A percentile compares a stretch with the other conserved stretches of the same genome.
These are phyloP conservation scores for Clostera curtula DNA, from an alignment of 2,888 invertebrate species.

Conservation along the genomic window DNA sequence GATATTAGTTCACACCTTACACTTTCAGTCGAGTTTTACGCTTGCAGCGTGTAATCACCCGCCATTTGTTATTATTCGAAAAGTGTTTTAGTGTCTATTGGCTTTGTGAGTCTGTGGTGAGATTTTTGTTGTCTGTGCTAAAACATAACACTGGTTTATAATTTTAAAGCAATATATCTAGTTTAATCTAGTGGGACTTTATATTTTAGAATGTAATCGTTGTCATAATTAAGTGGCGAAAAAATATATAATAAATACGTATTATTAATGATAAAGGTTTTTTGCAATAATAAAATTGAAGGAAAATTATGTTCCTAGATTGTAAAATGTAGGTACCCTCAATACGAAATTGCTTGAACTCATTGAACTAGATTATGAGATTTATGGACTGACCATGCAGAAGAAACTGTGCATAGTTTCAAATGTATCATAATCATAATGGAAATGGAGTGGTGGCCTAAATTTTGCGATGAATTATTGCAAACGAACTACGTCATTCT, in stretches of 20 bases:
- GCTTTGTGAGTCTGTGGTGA: too few relatives aligned
- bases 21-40: constrained; percentile 46
- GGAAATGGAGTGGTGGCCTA: constrained; percentile 43
- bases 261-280: too few relatives aligned
- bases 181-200: too few relatives aligned
- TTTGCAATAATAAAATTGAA: too few relatives aligned
- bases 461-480: constrained; percentile 41
- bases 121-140: constrained; percentile 4
- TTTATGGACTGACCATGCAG: constrained; percentile 16
- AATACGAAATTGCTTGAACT: constrained; percentile 14
- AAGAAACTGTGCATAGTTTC: constrained; percentile 14
- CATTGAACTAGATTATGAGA: constrained; percentile 14
- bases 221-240: too few relatives aligned
- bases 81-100: constrained; percentile 10
- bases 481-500: constrained; percentile 29
- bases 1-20: constrained; percentile 54
- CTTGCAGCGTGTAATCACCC: constrained; percentile 43
- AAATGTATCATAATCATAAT: constrained; percentile 20
- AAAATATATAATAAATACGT: too few relatives aligned
- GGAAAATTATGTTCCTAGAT: constrained; percentile 3
- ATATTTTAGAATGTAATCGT: too few relatives aligned
- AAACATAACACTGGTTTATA: too few relatives aligned
- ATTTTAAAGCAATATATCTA: too few relatives aligned
- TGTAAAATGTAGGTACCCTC: constrained; percentile 4
- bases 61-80: constrained; percentile 31